Base-by-base conservation (phyloP, 2,888 invertebrate genomes). In the Antitype chi region DNA sequence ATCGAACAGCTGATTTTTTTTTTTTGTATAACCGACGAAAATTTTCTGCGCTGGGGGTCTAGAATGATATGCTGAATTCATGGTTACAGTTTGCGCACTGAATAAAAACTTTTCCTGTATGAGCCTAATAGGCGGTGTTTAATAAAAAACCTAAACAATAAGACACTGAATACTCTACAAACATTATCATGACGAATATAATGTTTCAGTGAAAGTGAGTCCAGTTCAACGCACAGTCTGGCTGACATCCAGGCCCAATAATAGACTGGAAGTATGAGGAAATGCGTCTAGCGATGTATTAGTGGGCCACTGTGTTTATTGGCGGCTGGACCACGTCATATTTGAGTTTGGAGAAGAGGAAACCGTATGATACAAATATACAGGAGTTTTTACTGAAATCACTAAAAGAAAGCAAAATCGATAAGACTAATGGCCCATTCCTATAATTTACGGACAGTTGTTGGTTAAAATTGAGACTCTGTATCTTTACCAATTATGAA, bases 191-290 rank as follows among this genome's bases (percentile, higher is more conserved):
- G 17, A 64, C 82, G 8, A 73, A 72, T 82, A 85, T 84, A 66
- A 62, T n/a, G 73, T 85, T 87, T 76, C 82, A 83, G 86, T 78
- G 83, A 86, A 81, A 90, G 84, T 76, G 60, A 87, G 83, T 68
- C 64, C 75, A 75, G 82, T 78, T 85, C 62, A 74, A 70, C 70
- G 80, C 68, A 71, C 82, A 52, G 74, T 76, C 91, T 94, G 94
- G 93, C 93, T 78, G 43, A 38, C 80, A 89, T 93, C 93, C 93
- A 93, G 92, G 64, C 80, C 85, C 88, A 87, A 90, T 90, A 90
- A 93, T 93, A 94, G 90, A 86, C 78, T 76, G 87, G 76, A 87
- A 88, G 91, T 91, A 94, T 92, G 93, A 94, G 94, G 94, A 94
- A 94, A 89, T 90, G 87, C 72, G 78, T 82, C 85, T 82, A 73